Percentiles rank a stretch among this genome's conserved stretches.
These are phyloP conservation scores for Amblyopsis hoosieri DNA, from an alignment of 2,797 vertebrate genomes.

Conservation along the genomic window DNA sequence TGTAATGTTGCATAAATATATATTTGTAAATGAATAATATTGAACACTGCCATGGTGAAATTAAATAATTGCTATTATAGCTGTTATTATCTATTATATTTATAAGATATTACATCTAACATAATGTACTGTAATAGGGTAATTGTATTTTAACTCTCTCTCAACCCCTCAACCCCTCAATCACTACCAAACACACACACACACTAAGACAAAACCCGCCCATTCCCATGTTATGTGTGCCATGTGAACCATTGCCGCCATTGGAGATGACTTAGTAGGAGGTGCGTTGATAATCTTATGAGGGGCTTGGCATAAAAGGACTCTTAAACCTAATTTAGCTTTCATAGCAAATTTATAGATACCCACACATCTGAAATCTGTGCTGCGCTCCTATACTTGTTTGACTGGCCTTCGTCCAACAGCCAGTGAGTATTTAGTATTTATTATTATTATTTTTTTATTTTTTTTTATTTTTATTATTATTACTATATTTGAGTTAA, in stretches of 20 bases:
- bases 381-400: slow-evolving; percentile 32
- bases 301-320: slow-evolving; percentile 53
- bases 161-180: neutral
- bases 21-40: too few relatives aligned
- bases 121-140: too few relatives aligned
- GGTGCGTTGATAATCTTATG: slow-evolving; percentile 78
- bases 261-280: slow-evolving; percentile 48
- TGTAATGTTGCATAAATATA: too few relatives aligned
- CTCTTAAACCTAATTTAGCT: slow-evolving; percentile 57
- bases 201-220: neutral
- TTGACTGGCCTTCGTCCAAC: slow-evolving; percentile 52
- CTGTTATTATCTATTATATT: too few relatives aligned
- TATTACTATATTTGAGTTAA: neutral
- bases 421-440: slow-evolving; percentile 66
- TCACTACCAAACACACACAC: neutral
- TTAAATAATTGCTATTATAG: too few relatives aligned
- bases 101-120: too few relatives aligned
- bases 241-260: slow-evolving; percentile 46
- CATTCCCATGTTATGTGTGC: neutral
- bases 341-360: slow-evolving; percentile 63
- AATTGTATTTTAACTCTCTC: too few relatives aligned
- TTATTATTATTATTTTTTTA: neutral
- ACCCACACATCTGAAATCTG: slow-evolving; percentile 52
- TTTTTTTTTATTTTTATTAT: neutral
- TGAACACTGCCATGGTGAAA: too few relatives aligned